phyloP scores from a whole-genome alignment of 2,113 vertebrate species.

The Ciconia stormi region DNA sequence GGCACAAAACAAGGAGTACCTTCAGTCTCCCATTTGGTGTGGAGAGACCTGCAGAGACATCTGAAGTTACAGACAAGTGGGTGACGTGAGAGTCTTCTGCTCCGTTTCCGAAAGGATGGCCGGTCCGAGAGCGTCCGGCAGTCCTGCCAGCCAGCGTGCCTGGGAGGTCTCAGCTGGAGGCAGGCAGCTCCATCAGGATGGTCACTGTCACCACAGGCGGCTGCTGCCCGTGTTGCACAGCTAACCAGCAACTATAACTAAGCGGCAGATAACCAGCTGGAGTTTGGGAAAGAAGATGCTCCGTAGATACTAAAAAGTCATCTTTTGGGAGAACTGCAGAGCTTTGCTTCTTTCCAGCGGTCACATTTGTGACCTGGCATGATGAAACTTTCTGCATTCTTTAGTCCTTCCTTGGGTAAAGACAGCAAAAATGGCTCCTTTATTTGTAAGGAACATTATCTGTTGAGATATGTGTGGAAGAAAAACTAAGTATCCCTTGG shows the following conservation, averaged over 20 bases:
- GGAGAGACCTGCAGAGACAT: not conserved
- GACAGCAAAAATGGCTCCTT: not conserved
- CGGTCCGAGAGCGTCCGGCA: rapidly evolving
- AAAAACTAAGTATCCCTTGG: not conserved
- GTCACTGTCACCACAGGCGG: not conserved
- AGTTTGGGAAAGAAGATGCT: not conserved
- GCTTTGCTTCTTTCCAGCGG: not conserved
- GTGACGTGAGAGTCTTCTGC: not conserved
- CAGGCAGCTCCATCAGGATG: not conserved
- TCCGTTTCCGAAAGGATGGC: rapidly evolving
- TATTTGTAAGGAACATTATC: not conserved
- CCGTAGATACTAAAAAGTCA: not conserved
- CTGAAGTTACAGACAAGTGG: not conserved
- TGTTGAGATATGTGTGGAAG: not conserved
- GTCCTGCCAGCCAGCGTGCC: rapidly evolving
- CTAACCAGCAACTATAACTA: not conserved
- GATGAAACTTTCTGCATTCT: not conserved
- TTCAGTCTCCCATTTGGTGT: not conserved
- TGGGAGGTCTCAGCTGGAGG: not conserved
- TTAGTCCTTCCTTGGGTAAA: not conserved
- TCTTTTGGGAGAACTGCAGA: not conserved
- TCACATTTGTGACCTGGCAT: rapidly evolving
- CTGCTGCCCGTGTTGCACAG: not conserved
- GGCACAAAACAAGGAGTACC: not conserved
- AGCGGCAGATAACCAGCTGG: not conserved